Evolutionary conservation across 2,797 vertebrate genomes (phyloP).

Genomic region (Amniataba percoides): DNA sequence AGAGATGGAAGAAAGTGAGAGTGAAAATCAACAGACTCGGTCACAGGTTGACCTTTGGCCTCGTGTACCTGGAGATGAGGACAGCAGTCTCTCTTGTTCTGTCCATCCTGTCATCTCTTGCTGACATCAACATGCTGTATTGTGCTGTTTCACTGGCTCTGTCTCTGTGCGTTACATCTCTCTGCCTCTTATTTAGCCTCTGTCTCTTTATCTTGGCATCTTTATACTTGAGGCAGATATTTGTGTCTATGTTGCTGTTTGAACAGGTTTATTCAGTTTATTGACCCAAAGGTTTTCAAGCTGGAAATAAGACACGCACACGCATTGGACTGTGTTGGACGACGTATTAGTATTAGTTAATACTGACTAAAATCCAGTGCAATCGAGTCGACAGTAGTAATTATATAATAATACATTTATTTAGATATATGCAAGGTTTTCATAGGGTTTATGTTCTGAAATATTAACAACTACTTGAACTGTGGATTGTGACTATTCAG

Average conservation of each 20-base stretch:
- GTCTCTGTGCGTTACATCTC: constrained; percentile 50
- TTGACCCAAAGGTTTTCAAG: background rate
- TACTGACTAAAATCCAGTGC: no score
- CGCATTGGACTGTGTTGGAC: no score
- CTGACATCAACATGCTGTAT: constrained; percentile 58
- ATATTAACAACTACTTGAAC: background rate
- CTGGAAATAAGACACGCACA: no score
- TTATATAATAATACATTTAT: no score
- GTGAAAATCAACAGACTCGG: constrained; percentile 55
- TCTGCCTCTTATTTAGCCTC: constrained; percentile 7
- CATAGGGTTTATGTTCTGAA: background rate
- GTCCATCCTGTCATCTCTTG: constrained; percentile 52
- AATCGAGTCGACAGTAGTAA: no score
- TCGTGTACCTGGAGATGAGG: constrained; percentile 61
- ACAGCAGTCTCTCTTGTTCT: constrained; percentile 50
- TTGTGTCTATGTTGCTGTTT: constrained; percentile 22
- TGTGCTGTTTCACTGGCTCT: constrained; percentile 38
- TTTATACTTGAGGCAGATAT: constrained; percentile 24
- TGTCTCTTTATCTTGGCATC: constrained; percentile 29
- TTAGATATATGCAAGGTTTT: no score
- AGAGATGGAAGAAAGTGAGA: constrained; percentile 36
- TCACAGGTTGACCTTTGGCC: constrained; percentile 65
- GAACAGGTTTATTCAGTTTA: constrained; percentile 25
- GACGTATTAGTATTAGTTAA: no score
- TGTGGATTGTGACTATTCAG: background rate